phyloP scores from a whole-genome alignment of 2,888 invertebrate species.

The Ischnus inquisitorius region DNA sequence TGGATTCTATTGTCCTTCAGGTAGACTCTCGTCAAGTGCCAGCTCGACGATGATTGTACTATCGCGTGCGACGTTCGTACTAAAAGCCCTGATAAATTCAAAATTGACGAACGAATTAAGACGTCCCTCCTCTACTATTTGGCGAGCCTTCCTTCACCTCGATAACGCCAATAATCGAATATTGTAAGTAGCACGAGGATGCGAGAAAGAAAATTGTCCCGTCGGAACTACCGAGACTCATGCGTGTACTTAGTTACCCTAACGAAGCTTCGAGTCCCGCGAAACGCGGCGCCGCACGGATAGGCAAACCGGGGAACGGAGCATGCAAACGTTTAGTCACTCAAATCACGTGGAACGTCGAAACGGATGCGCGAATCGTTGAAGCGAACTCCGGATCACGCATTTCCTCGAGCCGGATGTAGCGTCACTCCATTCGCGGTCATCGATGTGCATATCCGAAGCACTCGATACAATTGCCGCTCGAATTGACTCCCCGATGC shows the following conservation, averaged over 20 bases:
- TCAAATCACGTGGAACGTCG: conserved; percentile 63
- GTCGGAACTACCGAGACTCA: background rate
- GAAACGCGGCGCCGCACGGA: background rate
- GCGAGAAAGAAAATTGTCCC: conserved; percentile 46
- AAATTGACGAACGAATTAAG: conserved; percentile 59
- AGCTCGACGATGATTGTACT: conserved; percentile 47
- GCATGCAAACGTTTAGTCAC: conserved; percentile 46
- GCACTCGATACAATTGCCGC: background rate
- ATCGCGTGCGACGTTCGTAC: conserved; percentile 49
- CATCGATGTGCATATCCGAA: conserved; percentile 48
- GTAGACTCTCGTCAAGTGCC: conserved; percentile 38
- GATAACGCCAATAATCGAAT: conserved; percentile 56
- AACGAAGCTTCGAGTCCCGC: background rate
- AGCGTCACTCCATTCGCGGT: conserved; percentile 48
- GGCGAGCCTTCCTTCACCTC: conserved; percentile 53
- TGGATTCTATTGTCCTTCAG: conserved; percentile 56
- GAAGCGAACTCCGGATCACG: conserved; percentile 69
- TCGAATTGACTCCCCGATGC: background rate
- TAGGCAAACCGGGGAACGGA: conserved; percentile 24
- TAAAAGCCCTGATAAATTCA: conserved; percentile 61
- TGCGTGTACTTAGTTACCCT: background rate
- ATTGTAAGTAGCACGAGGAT: conserved; percentile 52
- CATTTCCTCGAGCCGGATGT: conserved; percentile 66
- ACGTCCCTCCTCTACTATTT: conserved; percentile 58
- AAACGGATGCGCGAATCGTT: conserved; percentile 66